Base-by-base conservation (phyloP, 2,888 invertebrate genomes). In the Holacanthella duospinosa region DNA sequence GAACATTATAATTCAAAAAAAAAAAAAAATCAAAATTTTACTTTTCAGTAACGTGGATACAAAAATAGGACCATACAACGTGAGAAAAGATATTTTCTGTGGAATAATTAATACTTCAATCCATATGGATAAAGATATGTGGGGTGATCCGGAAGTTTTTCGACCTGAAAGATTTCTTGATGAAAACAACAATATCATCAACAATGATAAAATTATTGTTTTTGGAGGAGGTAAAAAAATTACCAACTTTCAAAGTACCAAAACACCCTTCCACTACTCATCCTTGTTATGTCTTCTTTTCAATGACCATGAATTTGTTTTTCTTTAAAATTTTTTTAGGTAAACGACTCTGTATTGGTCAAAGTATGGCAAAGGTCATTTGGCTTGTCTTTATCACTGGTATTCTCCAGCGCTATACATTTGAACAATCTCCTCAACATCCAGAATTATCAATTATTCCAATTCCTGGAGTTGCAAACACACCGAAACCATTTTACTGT, bases 151-250 rank as follows among this genome's bases (percentile, higher is more conserved):
- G 2, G 59, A 59, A 19, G 44, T 25, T 12, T 59, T 59, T 21
- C 43, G 59, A 9, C 59, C 59, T 6, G 59, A 59, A 36, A 6
- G 59, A 9, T 59, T 59, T 36, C 48, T 59, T 2, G 59, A 59
- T 27, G 59, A 59, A 25, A 44, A 59, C 27, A 59, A 36, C 36
- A 59, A 59, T 26, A 25, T 59, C 25, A 27, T 59, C 43, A 59
- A 59, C 25, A 27, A 19, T 36, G 59, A 59, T n/a, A 43, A 44
- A 27, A 6, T 59, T n/a, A 43, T 59, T 3, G 59, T 44, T 2
- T 59, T 59, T 27, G 59, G 59, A 6, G 43, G 19, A 25, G 59
- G 59, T 44, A n/a, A n/a, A n/a, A n/a, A n/a, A n/a, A n/a, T n/a
- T n/a, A n/a, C n/a, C n/a, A n/a, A n/a, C n/a, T n/a, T n/a, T n/a